Conservation (phyloP, 2,888 invertebrate species). For the Xestia rhomboidea region DNA sequence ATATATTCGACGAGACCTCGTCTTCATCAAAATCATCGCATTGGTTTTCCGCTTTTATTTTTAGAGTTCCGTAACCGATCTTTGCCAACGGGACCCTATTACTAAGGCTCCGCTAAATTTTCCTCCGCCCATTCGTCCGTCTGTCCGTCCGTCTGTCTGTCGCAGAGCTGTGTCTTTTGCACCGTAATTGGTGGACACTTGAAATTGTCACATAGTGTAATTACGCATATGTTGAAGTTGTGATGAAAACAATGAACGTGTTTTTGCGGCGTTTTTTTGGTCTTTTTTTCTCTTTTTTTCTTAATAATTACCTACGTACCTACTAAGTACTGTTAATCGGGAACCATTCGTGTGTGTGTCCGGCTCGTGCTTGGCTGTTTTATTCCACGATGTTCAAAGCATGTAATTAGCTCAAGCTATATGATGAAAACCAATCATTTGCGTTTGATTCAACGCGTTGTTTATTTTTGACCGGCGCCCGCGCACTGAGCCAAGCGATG, state of each 20-base stretch:
- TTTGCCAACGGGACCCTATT: not conserved
- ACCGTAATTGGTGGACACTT: not conserved
- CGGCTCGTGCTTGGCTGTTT: not conserved
- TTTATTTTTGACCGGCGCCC: conserved; percentile 53
- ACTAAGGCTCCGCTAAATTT: not conserved
- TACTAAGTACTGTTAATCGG: not conserved
- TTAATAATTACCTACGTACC: not conserved
- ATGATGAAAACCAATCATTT: conserved; percentile 56
- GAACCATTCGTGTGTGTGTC: not conserved
- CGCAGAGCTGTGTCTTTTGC: not conserved
- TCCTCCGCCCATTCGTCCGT: too few relatives aligned
- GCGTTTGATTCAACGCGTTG: conserved; percentile 50
- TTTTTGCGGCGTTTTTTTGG: not conserved
- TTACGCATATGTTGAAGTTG: not conserved
- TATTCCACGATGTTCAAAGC: conserved; percentile 39
- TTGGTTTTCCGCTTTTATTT: conserved; percentile 17
- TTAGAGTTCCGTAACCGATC: not conserved
- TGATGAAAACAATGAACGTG: not conserved
- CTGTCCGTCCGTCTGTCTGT: not conserved
- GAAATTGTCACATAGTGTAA: not conserved
- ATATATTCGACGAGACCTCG: conserved; percentile 28
- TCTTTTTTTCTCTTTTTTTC: not conserved
- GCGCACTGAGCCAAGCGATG: conserved; percentile 48
- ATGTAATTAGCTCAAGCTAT: conserved; percentile 46
- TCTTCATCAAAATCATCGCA: conserved; percentile 32